phyloP scores from a whole-genome alignment of 2,888 invertebrate genomes.

The Ophion obscuratus region DNA sequence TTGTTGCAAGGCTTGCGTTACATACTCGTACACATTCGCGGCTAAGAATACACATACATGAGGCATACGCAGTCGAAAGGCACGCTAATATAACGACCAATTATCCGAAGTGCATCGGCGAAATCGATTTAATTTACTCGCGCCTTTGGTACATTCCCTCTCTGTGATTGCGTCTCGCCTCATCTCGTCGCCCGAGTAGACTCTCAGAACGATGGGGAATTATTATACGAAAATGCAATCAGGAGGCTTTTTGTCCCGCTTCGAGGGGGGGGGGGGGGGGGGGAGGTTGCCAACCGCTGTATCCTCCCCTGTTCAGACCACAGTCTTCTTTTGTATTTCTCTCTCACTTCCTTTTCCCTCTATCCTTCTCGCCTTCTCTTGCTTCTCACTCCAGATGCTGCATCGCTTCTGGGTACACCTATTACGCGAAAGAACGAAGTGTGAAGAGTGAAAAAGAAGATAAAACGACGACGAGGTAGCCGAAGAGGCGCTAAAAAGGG shows the following conservation, averaged over 20 bases:
- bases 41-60: neutral
- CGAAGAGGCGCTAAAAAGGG: slow-evolving; percentile 64
- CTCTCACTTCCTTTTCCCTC: neutral
- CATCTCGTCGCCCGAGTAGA: slow-evolving; percentile 53
- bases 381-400: slow-evolving; percentile 24
- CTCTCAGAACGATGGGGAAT: slow-evolving; percentile 76
- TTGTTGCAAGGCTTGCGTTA: slow-evolving; percentile 30
- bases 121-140: slow-evolving; percentile 72
- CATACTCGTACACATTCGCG: neutral
- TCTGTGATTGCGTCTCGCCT: slow-evolving; percentile 62
- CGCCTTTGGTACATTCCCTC: slow-evolving; percentile 60
- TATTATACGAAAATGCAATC: slow-evolving; percentile 82
- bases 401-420: slow-evolving; percentile 62
- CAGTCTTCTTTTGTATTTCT: slow-evolving; percentile 14
- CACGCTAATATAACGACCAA: slow-evolving; percentile 70
- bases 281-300: slow-evolving; percentile 65
- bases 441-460: slow-evolving; percentile 42
- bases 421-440: slow-evolving; percentile 53
- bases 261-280: slow-evolving; percentile 78
- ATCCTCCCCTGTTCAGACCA: slow-evolving; percentile 20
- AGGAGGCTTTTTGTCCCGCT: slow-evolving; percentile 82
- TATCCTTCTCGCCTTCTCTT: slow-evolving; percentile 14
- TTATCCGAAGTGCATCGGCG: slow-evolving; percentile 69
- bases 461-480: slow-evolving; percentile 2
- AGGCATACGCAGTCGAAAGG: slow-evolving; percentile 31